Base-by-base conservation (phyloP, 2,113 vertebrate species). In the Scomber scombrus region DNA sequence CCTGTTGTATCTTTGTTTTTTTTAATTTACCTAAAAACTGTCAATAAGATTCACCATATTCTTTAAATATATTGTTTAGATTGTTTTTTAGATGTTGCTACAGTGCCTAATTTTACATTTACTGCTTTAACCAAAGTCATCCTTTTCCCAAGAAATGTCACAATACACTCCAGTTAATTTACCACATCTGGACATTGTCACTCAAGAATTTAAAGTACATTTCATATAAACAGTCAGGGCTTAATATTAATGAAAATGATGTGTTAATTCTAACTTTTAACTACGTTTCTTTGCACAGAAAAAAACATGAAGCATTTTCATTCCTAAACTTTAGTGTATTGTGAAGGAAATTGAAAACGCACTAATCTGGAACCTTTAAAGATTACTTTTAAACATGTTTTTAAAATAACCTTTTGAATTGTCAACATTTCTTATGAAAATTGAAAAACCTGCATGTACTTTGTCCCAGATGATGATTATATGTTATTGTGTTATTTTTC, bases 381-480 rank as follows among this genome's bases (percentile, higher is more conserved):
- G n/a, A 0, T 45, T 6, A 10, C 10, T 23, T 75, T 58, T 74
- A 52, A 75, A 47, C 7, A 46, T 3, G 23, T 84, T 84, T 68
- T 71, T 34, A 76, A 75, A 54, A 46, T 6, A 66, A 12, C 6
- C 14, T 0, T 72, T 71, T 60, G 34, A 34, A 62, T 46, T 12
- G 31, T 54, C 3, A 49, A 19, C 13, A 34, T 54, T n/a, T 62
- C 29, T 16, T 50, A 26, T 46, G 55, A 34, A 67, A 56, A 23
- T 52, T 2, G 21, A 0, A 18, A 34, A 45, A 29, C 2, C 3
- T 50, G n/a, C 21, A 55, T 23, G n/a, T 21, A 16, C 3, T 19
- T 43, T 5, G 18, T 50, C 4, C 18, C 31, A 26, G 40, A 26
- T 68, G 3, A 61, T 21, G 34, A 50, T 26, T 26, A 26, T 64